These are phyloP conservation scores for Trichopoda pennipes DNA, from an alignment of 2,888 invertebrate genomes.

Conservation along the genomic window DNA sequence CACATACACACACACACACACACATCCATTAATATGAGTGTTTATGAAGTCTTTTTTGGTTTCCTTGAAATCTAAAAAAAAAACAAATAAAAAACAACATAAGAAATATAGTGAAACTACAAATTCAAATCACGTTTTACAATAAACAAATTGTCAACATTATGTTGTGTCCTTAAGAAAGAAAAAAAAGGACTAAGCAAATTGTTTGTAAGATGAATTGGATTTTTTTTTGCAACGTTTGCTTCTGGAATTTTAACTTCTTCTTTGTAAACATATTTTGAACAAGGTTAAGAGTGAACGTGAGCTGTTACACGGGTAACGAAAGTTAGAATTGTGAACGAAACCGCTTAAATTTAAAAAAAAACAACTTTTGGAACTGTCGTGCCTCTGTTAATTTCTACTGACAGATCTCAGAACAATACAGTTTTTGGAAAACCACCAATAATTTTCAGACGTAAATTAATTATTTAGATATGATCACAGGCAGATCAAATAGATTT, in stretches of 20 bases:
- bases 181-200: conserved; percentile 40
- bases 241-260: background rate
- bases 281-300: conserved; percentile 33
- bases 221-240: conserved; percentile 9
- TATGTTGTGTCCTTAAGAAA: conserved; percentile 52
- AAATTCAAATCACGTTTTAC: conserved; percentile 63
- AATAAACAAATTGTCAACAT: conserved; percentile 68
- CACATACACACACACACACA: background rate
- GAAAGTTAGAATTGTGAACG: too few relatives aligned
- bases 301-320: background rate
- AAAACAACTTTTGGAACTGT: too few relatives aligned
- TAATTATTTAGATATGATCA: too few relatives aligned
- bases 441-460: too few relatives aligned
- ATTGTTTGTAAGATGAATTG: conserved; percentile 48
- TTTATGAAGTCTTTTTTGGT: background rate
- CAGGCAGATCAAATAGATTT: too few relatives aligned
- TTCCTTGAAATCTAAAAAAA: conserved; percentile 5
- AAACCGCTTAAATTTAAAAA: too few relatives aligned
- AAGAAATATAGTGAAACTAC: background rate
- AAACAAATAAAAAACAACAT: too few relatives aligned
- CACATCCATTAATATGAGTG: too few relatives aligned
- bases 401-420: too few relatives aligned
- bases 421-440: too few relatives aligned
- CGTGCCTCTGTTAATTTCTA: too few relatives aligned
- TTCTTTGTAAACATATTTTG: conserved; percentile 22